These are phyloP conservation scores for Graptemys geographica DNA, from an alignment of 2,797 vertebrate species.

Conservation along the genomic window DNA sequence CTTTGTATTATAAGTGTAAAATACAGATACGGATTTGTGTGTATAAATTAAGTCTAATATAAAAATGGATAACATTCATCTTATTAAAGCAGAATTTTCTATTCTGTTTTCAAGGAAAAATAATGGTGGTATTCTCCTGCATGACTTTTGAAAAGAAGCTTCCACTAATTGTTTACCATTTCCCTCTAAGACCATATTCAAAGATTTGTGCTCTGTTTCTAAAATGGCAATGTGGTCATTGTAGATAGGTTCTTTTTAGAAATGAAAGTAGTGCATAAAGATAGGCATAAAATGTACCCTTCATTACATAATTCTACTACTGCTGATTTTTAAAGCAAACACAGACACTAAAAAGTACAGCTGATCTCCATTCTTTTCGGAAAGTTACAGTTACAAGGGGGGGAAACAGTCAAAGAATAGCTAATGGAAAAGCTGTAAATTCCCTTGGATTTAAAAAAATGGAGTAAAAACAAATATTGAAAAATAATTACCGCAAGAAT, in stretches of 20 bases:
- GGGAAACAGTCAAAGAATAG: neutral
- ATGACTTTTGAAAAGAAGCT: neutral
- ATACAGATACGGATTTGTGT: too few relatives aligned
- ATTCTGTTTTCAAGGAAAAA: neutral
- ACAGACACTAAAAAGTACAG: neutral
- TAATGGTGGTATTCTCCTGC: neutral
- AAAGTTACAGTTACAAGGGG: neutral
- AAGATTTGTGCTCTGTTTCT: neutral
- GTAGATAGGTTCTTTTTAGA: neutral
- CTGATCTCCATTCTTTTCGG: neutral
- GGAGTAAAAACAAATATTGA: fast-evolving
- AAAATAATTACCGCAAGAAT: neutral
- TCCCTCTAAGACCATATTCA: neutral
- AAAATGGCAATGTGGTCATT: neutral
- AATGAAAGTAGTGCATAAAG: neutral
- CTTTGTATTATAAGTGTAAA: neutral
- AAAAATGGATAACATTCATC: neutral
- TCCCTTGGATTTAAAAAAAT: fast-evolving
- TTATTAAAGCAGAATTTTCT: neutral
- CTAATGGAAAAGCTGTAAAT: neutral
- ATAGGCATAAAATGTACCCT: neutral
- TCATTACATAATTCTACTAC: neutral
- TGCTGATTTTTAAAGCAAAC: neutral
- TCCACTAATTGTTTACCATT: neutral
- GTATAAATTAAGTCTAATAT: neutral